A percentile compares a stretch with the other conserved stretches of the same genome.
Evolutionary conservation across 2,113 vertebrate genomes (phyloP).

Genomic region (Pelodiscus sinensis): DNA sequence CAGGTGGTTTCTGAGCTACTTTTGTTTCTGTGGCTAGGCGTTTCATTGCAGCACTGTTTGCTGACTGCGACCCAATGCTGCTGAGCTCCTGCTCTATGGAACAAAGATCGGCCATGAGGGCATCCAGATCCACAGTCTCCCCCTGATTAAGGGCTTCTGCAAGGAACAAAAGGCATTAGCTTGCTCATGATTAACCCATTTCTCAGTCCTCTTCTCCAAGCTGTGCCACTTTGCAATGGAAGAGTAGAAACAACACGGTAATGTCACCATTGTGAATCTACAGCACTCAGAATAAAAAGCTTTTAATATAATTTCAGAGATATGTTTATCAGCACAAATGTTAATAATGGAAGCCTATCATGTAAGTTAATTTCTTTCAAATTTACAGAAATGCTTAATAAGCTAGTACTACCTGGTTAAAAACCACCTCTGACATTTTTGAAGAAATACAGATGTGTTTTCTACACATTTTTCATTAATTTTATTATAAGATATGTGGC

Average conservation of each 20-base stretch:
- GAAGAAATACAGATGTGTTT: not conserved
- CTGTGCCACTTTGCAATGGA: not conserved
- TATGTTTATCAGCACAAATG: not conserved
- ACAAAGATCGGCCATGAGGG: slow-evolving; percentile 98
- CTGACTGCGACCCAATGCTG: slow-evolving; percentile 88
- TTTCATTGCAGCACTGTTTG: slow-evolving; percentile 83
- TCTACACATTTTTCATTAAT: slow-evolving; percentile 6
- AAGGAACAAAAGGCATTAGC: slow-evolving; percentile 58
- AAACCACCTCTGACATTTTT: not conserved
- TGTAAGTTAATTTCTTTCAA: not conserved
- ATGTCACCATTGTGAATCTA: not conserved
- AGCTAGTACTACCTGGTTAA: not conserved
- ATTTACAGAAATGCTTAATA: not conserved
- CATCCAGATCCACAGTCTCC: slow-evolving; percentile 95
- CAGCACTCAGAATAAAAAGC: not conserved
- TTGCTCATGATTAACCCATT: not conserved
- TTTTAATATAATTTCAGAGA: not conserved
- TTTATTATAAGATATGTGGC: not conserved
- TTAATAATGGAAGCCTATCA: not conserved
- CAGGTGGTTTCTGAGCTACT: slow-evolving; percentile 79
- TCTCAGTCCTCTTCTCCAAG: not conserved
- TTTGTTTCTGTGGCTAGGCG: slow-evolving; percentile 82
- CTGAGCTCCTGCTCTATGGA: slow-evolving; percentile 97
- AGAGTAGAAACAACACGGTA: not conserved
- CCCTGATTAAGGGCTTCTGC: slow-evolving; percentile 98